Percentiles rank a stretch among this genome's conserved stretches.
Conservation (phyloP, 1,140 invertebrate genomes). For the Drosophila pseudoananassae region DNA sequence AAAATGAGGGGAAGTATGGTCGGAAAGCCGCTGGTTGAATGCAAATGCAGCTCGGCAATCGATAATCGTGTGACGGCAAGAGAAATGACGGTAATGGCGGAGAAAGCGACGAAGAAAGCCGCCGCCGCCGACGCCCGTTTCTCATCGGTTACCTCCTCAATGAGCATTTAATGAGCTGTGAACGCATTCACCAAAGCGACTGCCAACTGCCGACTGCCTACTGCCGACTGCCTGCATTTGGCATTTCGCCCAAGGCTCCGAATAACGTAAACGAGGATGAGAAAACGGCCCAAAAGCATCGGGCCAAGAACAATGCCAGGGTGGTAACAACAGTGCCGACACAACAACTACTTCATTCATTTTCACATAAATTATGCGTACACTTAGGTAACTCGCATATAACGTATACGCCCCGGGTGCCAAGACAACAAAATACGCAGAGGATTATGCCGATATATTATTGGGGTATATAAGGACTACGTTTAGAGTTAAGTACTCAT, state of each 20-base stretch:
- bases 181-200: slow-evolving; percentile 26
- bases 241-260: slow-evolving; percentile 27
- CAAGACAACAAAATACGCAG: neutral
- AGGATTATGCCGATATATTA: neutral
- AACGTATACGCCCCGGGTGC: slow-evolving; percentile 17
- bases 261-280: neutral
- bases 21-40: slow-evolving; percentile 19
- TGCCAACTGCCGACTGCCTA: neutral
- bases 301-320: slow-evolving; percentile 2
- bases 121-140: neutral
- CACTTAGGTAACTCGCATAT: slow-evolving; percentile 5
- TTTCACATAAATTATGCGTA: slow-evolving; percentile 26
- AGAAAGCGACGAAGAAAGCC: neutral
- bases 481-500: no score
- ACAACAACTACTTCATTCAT: neutral
- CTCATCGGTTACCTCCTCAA: slow-evolving; percentile 9
- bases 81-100: no score
- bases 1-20: slow-evolving; percentile 23
- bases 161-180: slow-evolving; percentile 44
- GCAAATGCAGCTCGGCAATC: slow-evolving; percentile 25
- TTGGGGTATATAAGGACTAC: neutral
- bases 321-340: neutral
- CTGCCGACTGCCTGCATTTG: slow-evolving; percentile 29
- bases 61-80: slow-evolving; percentile 18
- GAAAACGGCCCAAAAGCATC: slow-evolving; percentile 2